Conservation (phyloP, 2,113 vertebrate genomes). For the Varanus komodoensis region DNA sequence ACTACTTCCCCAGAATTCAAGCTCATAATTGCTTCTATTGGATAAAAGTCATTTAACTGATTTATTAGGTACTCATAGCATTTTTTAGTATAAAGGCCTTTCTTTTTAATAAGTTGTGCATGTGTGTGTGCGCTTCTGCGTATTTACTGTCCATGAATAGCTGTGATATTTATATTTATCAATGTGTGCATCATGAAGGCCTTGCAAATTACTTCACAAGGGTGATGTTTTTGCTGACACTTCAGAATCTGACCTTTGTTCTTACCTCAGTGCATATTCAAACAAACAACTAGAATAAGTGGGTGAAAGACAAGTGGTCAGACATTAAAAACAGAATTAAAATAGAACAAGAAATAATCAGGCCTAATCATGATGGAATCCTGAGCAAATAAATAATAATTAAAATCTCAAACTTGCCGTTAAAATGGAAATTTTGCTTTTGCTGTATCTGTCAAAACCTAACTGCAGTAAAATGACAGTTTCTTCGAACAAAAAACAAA, state of each 20-base stretch:
- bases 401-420: neutral
- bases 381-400: neutral
- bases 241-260: neutral
- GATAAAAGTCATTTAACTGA: neutral
- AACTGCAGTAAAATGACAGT: neutral
- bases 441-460: neutral
- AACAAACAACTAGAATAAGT: neutral
- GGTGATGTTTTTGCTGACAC: constrained; percentile 12
- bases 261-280: neutral
- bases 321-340: neutral
- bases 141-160: neutral
- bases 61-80: neutral
- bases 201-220: neutral
- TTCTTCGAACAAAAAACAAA: neutral
- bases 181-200: neutral
- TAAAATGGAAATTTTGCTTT: neutral
- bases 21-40: no score
- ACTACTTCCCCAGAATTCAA: neutral
- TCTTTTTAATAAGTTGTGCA: neutral
- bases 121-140: neutral
- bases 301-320: neutral
- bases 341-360: neutral
- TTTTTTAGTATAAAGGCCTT: neutral
- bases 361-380: neutral
- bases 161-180: constrained; percentile 2